Conservation (phyloP, 2,888 invertebrate species). For the Drosophila villosipedis region DNA sequence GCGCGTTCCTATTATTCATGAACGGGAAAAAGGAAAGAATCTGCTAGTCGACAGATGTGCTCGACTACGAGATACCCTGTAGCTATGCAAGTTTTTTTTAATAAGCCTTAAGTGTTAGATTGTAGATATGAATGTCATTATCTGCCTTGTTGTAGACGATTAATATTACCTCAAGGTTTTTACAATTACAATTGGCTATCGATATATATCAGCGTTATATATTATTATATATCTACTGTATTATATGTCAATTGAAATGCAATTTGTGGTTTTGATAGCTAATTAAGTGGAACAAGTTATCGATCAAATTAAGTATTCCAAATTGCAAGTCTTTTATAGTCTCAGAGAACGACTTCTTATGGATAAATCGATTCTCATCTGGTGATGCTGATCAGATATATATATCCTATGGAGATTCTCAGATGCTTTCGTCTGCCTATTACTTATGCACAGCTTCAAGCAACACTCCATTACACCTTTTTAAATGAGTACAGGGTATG, state of each 20-base stretch:
- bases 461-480: background rate
- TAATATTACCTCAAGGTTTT: no score
- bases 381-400: background rate
- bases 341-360: background rate
- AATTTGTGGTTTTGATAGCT: background rate
- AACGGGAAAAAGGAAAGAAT: background rate
- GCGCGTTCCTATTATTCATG: slow-evolving; percentile 37
- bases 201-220: background rate
- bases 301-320: background rate
- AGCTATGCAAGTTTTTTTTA: background rate
- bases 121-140: background rate
- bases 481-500: background rate
- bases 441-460: background rate
- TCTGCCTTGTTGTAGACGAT: no score
- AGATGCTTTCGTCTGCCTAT: background rate
- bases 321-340: background rate
- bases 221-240: background rate
- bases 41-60: background rate
- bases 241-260: background rate
- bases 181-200: no score
- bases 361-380: background rate
- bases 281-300: background rate
- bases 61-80: background rate
- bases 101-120: background rate
- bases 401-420: background rate